These are phyloP conservation scores for Phylloscopus collybita DNA, from an alignment of 2,797 vertebrate species.

Conservation along the genomic window DNA sequence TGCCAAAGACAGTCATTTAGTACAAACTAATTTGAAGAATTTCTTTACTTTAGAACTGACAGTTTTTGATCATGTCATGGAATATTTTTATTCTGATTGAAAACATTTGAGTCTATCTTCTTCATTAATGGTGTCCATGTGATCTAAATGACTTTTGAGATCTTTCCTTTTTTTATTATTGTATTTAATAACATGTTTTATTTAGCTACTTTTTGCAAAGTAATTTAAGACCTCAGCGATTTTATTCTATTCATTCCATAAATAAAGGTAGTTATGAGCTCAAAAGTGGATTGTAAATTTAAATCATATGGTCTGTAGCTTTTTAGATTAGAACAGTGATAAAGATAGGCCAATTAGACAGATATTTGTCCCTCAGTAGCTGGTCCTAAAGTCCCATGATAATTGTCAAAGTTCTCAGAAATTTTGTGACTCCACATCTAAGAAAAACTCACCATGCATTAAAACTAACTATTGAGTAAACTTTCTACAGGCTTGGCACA, in stretches of 20 bases:
- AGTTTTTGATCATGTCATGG: background rate
- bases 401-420: background rate
- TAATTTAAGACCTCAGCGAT: background rate
- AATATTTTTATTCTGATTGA: conserved; percentile 5
- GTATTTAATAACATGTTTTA: background rate
- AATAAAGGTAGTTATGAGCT: background rate
- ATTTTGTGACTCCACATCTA: background rate
- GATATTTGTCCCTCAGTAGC: background rate
- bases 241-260: background rate
- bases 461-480: background rate
- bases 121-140: background rate
- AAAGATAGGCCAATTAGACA: background rate
- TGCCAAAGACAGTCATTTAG: conserved; percentile 10
- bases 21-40: conserved; percentile 17
- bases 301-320: background rate
- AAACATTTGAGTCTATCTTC: background rate
- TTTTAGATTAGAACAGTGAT: background rate
- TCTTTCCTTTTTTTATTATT: background rate
- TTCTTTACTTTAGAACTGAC: background rate
- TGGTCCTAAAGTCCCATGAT: background rate
- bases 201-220: background rate
- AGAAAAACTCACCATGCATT: background rate
- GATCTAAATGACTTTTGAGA: background rate
- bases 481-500: background rate
- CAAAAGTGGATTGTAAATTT: conserved; percentile 21